Base-by-base conservation (phyloP, 2,888 invertebrate species). In the Protonemura montana region DNA sequence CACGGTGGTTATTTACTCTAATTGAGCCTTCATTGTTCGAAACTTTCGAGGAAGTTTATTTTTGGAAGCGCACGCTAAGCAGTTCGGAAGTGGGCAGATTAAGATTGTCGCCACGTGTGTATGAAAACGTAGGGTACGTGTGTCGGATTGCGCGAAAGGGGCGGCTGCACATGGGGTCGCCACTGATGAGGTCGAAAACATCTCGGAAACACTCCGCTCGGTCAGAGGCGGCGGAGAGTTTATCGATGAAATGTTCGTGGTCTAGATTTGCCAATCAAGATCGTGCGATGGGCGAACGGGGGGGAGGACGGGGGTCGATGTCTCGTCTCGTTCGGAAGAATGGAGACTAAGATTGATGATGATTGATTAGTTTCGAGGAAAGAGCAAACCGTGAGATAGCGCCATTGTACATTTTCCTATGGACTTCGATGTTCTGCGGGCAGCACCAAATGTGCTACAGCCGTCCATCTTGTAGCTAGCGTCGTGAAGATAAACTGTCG, bases 311-410 rank as follows among this genome's bases (percentile, higher is more conserved):
- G 5, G 35, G 35, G 35, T 3, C 5, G 10, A 35, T 35, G 35
- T 35, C 35, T 35, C 35, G 35, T 35, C 35, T 35, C 35, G 35
- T 35, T 35, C 35, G 35, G 35, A 10, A 35, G 35, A 35, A 35
- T 35, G 10, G 30, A 28, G 81, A 81, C 26, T 26, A 81, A 81
- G 81, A 81, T 81, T 28, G 81, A 81, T 30, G 26, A 78, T 78
- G 78, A 78, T 78, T 78, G 81, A 28, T 59, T 59, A 59, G 59
- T 21, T 59, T 59, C 59, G 59, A 21, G 16, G 59, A 59, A 21
- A 59, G 59, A 59, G 59, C 7, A 59, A 59, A 59, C 59, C 13
- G 59, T 59, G 13, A 1, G 16, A 59, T 3, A 21, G 13, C 41
- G 59, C 35, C 35, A 10, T 35, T 10, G 35, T 35, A 6, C 35